Evolutionary conservation across 2,797 vertebrate species (phyloP), one percentile per base, ranked within the genome.

Genomic region (Sebastolobus altivelis): DNA sequence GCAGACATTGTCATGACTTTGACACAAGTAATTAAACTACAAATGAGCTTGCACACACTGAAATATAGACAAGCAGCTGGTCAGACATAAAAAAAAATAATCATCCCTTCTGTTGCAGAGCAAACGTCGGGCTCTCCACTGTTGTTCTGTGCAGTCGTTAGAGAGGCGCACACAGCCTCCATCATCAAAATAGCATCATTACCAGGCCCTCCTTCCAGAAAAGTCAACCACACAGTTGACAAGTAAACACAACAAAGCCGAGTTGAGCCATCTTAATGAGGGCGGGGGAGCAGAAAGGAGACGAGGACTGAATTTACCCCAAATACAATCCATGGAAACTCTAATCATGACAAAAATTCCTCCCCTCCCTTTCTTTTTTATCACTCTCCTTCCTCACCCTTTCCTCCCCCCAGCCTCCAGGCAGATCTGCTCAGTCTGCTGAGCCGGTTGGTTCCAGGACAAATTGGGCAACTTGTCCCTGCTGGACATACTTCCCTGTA

Each of bases 131-230:
- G 49, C 40, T 79, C 77, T 73, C 27, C 27, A 6, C 58, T 59
- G 71, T 75, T 71, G 60, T 29, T 56, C 52, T 63, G 49, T 38
- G 31, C 9, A 29, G 52, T 75, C 12, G 43, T 77, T 82, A 67
- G 58, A 75, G 40, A 49, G 65, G 61, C 20, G 8, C 27, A 59
- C 69, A 65, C 81, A 55, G 72, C 55, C 52, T 37, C 55, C 38
- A 16, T 78, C 72, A 74, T 85, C 85, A 84, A 71, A 84, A 73
- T 71, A 3, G 73, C 25, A 79, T 88, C 83, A 78, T 83, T 88
- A 89, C 46, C 9, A 16, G 75, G 68, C 55, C 35, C 54, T 71
- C 25, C 60, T 13, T 75, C 62, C 65, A 73, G 84, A 52, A 27
- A 76, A 77, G 77, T 71, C 75, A 60, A 49, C 61, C 82, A 46